Evolutionary conservation across 2,888 invertebrate species (phyloP).

Genomic region (Anticlea derivata): DNA sequence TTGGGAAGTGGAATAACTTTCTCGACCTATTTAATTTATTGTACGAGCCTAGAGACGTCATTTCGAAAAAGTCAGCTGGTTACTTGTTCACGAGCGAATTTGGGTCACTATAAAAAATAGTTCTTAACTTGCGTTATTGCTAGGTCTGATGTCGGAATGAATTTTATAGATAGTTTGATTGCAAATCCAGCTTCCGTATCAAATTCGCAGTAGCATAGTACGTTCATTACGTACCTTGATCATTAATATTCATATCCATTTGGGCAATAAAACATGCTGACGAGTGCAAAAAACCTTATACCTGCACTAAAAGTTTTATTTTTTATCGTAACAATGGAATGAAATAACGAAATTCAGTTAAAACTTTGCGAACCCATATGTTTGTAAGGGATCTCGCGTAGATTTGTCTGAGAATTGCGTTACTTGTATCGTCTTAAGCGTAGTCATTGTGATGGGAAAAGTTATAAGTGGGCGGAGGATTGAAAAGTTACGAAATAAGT

Average conservation of each 20-base stretch:
- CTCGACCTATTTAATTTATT: constrained; percentile 64
- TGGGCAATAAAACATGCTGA: background rate
- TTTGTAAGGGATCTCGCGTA: constrained; percentile 49
- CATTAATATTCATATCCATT: background rate
- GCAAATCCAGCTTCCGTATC: constrained; percentile 9
- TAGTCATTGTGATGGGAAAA: constrained; percentile 72
- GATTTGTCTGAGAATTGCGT: constrained; percentile 57
- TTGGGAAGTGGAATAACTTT: constrained; percentile 58
- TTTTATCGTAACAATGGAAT: constrained; percentile 31
- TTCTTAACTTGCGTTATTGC: constrained; percentile 14
- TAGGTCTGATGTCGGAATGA: constrained; percentile 6
- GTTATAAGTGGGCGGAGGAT: constrained; percentile 68
- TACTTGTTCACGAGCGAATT: constrained; percentile 34
- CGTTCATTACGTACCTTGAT: no score
- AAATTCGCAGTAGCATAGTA: background rate
- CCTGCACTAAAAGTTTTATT: constrained; percentile 16
- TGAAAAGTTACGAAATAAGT: constrained; percentile 68
- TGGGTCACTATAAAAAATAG: constrained; percentile 32
- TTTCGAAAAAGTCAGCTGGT: constrained; percentile 44
- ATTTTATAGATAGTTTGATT: constrained; percentile 19
- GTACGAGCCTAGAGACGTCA: constrained; percentile 40
- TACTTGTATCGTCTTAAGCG: constrained; percentile 69
- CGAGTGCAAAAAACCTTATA: background rate
- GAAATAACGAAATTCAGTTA: constrained; percentile 43
- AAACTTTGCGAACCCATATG: constrained; percentile 44